Evolutionary conservation across 2,888 invertebrate species (phyloP).

Genomic region (Zootermopsis nevadensis): DNA sequence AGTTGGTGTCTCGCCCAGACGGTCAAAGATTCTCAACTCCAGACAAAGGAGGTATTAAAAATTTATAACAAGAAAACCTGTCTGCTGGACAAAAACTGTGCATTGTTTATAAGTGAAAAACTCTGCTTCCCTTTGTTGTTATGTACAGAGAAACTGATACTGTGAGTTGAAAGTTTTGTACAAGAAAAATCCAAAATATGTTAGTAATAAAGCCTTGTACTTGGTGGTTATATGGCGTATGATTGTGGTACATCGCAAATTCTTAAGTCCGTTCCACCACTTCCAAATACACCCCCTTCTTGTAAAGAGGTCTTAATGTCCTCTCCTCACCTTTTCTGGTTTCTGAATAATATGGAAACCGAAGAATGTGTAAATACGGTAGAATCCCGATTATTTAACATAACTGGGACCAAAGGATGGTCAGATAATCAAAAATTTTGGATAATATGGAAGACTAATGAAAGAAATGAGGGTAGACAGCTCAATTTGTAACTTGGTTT

Average conservation of each 20-base stretch:
- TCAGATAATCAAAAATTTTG: no score
- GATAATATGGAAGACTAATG: no score
- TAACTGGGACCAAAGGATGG: no score
- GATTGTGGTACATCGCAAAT: not conserved
- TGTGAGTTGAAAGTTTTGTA: conserved; percentile 52
- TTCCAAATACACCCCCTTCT: no score
- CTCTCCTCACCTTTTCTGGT: no score
- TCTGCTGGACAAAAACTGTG: conserved; percentile 46
- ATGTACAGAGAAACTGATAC: conserved; percentile 49
- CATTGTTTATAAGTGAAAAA: conserved; percentile 39
- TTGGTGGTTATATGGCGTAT: conserved; percentile 43
- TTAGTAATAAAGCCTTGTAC: conserved; percentile 53
- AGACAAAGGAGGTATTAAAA: not conserved
- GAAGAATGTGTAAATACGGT: no score
- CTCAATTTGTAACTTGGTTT: no score
- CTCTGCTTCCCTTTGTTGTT: conserved; percentile 45
- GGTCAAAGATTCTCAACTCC: conserved; percentile 14
- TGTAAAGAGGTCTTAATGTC: no score
- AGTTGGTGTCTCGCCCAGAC: conserved; percentile 45
- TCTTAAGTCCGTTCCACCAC: no score
- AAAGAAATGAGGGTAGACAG: no score
- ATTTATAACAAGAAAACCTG: conserved; percentile 1
- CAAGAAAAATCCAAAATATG: conserved; percentile 50
- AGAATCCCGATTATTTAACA: no score
- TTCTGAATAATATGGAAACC: no score